These are phyloP conservation scores for Emmelina monodactyla DNA, from an alignment of 2,888 invertebrate species.

Conservation along the genomic window DNA sequence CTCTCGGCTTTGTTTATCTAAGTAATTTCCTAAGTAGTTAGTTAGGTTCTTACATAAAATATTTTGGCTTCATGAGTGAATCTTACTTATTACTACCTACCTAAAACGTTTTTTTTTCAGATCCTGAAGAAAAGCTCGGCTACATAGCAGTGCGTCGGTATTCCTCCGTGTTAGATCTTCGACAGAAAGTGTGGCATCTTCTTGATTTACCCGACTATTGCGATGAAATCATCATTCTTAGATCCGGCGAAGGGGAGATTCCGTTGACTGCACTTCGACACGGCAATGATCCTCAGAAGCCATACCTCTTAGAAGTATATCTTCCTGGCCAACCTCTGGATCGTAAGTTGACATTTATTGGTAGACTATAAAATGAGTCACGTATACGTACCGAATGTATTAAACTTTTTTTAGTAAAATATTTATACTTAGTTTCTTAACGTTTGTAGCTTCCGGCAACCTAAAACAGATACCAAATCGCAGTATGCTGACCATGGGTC, in stretches of 20 bases:
- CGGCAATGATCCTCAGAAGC: conserved; percentile 48
- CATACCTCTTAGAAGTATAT: conserved; percentile 50
- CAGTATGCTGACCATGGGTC: conserved; percentile 36
- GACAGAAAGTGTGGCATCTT: conserved; percentile 51
- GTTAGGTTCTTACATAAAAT: too few species aligned
- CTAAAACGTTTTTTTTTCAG: conserved; percentile 20
- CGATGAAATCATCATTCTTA: conserved; percentile 47
- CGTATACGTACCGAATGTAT: too few species aligned
- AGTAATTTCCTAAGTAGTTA: too few species aligned
- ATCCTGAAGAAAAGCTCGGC: conserved; percentile 35
- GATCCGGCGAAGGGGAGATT: conserved; percentile 31
- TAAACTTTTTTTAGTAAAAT: too few species aligned
- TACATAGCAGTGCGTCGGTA: conserved; percentile 42
- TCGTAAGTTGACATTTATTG: too few species aligned
- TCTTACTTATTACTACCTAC: not conserved
- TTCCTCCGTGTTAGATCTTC: conserved; percentile 38
- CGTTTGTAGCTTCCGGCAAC: not conserved
- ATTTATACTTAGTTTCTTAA: too few species aligned
- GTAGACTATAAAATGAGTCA: too few species aligned
- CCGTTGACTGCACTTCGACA: conserved; percentile 37
- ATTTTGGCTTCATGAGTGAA: too few species aligned
- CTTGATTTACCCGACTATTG: conserved; percentile 51
- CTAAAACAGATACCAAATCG: conserved; percentile 11
- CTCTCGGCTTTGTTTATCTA: not conserved
- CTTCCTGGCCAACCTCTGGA: too few species aligned